Conservation (phyloP, 1,140 invertebrate species). For the Hylaeus anthracinus region DNA sequence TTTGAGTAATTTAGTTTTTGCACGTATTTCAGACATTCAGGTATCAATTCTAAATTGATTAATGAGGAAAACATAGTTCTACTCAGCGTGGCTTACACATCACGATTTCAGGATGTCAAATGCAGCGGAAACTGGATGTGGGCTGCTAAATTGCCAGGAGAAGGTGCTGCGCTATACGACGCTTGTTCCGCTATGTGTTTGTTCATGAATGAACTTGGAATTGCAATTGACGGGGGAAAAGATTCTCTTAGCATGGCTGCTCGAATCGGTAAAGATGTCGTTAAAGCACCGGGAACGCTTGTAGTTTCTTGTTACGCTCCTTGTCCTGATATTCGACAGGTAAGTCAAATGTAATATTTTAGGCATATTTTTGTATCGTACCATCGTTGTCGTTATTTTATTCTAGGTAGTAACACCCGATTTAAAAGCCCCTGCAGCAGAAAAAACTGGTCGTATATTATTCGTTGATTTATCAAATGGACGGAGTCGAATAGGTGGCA, state of each 20-base stretch:
- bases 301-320: slow-evolving; percentile 97
- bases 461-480: slow-evolving; percentile 87
- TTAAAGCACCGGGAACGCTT: slow-evolving; percentile 95
- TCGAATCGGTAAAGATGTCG: slow-evolving; percentile 86
- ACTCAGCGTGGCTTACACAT: neutral
- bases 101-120: slow-evolving; percentile 89
- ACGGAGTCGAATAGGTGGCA: slow-evolving; percentile 90
- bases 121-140: slow-evolving; percentile 99
- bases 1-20: slow-evolving; percentile 97
- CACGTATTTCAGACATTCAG: slow-evolving; percentile 89
- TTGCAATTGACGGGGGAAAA: slow-evolving; percentile 98
- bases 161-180: slow-evolving; percentile 92
- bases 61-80: neutral
- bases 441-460: slow-evolving; percentile 82
- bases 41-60: slow-evolving; percentile 69
- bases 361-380: neutral
- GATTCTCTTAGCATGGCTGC: slow-evolving; percentile 99
- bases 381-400: neutral
- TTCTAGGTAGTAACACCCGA: slow-evolving; percentile 90
- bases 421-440: slow-evolving; percentile 86
- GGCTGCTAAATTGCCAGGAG: slow-evolving; percentile 96
- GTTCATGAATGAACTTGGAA: slow-evolving; percentile 92
- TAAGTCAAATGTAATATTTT: slow-evolving; percentile 58
- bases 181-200: slow-evolving; percentile 94
- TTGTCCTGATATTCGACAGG: slow-evolving; percentile 91